These are phyloP conservation scores for Hetaerina titia DNA, from an alignment of 2,888 invertebrate genomes.

Conservation along the genomic window DNA sequence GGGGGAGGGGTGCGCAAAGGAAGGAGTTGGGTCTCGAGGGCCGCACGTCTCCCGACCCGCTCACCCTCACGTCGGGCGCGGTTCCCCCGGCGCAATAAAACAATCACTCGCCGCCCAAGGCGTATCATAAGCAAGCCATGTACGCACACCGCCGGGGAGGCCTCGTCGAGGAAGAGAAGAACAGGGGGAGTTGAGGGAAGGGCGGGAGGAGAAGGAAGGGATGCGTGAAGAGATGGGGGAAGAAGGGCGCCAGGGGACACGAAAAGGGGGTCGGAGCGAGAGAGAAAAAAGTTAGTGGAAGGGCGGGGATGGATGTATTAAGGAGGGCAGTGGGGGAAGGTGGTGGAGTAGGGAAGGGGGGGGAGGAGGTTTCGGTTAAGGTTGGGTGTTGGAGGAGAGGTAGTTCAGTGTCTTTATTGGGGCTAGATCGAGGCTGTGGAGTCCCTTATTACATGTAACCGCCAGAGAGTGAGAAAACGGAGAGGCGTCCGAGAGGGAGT, in stretches of 20 bases:
- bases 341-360: not conserved
- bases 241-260: not conserved
- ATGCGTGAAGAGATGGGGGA: not conserved
- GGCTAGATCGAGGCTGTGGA: slow-evolving; percentile 47
- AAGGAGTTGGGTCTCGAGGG: not conserved
- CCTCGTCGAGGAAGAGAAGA: slow-evolving; percentile 17
- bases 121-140: slow-evolving; percentile 56
- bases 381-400: not conserved
- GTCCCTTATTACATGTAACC: slow-evolving; percentile 56
- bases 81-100: slow-evolving; percentile 52
- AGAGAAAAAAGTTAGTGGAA: not conserved
- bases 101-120: slow-evolving; percentile 32
- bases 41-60: not conserved
- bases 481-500: not conserved
- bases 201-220: not conserved
- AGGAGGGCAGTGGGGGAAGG: not conserved
- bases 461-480: not conserved
- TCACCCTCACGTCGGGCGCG: not conserved
- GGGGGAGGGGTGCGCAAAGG: not conserved
- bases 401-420: slow-evolving; percentile 55
- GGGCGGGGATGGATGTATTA: not conserved
- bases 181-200: not conserved
- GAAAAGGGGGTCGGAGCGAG: not conserved
- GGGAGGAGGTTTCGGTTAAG: not conserved
- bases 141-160: not conserved